Conservation (phyloP, 2,888 invertebrate genomes). For the Melanotus villosus region DNA sequence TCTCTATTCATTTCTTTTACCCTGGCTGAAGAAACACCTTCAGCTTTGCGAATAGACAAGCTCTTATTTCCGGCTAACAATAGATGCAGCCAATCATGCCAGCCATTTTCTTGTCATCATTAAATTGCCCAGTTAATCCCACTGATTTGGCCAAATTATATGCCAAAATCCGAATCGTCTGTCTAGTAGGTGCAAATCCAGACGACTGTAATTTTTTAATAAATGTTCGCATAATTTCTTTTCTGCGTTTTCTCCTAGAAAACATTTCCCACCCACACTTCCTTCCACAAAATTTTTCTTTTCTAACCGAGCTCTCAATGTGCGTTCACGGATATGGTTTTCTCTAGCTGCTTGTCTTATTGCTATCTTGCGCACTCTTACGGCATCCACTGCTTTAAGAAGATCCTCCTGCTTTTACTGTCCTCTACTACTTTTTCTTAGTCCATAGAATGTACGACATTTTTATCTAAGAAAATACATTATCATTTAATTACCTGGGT, state of each 20-base stretch:
- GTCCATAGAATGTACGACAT: too few relatives aligned
- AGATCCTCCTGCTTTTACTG: background rate
- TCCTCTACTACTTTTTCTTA: slow-evolving; percentile 1
- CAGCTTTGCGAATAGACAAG: background rate
- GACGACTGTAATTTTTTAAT: background rate
- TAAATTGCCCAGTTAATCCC: background rate
- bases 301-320: background rate
- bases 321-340: background rate
- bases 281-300: background rate
- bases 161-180: background rate
- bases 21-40: background rate
- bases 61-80: slow-evolving; percentile 3
- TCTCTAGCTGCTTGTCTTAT: slow-evolving; percentile 10
- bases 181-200: slow-evolving; percentile 1
- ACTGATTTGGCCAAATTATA: background rate
- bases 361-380: background rate
- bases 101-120: background rate
- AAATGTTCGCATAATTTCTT: background rate
- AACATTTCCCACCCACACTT: background rate
- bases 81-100: slow-evolving; percentile 1
- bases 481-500: too few relatives aligned
- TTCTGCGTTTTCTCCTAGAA: slow-evolving; percentile 7
- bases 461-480: too few relatives aligned
- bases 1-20: background rate
- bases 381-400: background rate